These are phyloP conservation scores for Amiota mariae DNA, from an alignment of 2,888 invertebrate species.

Conservation along the genomic window DNA sequence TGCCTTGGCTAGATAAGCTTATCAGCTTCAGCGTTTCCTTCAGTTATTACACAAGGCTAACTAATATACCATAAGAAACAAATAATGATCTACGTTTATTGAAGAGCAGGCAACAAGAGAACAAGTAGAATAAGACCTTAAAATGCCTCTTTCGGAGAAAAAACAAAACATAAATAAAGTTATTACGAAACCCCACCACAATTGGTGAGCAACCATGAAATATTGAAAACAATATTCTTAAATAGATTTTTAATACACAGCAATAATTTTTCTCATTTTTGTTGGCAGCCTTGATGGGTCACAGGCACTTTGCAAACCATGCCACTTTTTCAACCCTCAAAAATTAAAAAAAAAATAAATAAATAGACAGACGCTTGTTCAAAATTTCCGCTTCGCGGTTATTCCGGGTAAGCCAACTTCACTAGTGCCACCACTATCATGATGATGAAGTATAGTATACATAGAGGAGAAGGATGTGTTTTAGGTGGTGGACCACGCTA, in stretches of 20 bases:
- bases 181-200: conserved; percentile 8
- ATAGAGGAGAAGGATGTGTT: too few relatives aligned
- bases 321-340: background rate
- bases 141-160: too few relatives aligned
- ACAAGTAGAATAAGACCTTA: background rate
- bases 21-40: too few relatives aligned
- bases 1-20: too few relatives aligned
- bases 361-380: conserved; percentile 46
- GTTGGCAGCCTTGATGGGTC: background rate
- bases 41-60: too few relatives aligned
- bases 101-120: conserved; percentile 50
- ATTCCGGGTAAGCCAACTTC: conserved; percentile 1
- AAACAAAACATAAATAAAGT: background rate
- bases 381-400: conserved; percentile 49
- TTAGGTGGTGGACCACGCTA: too few relatives aligned
- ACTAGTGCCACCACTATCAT: background rate
- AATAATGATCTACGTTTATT: conserved; percentile 37
- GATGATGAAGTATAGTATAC: background rate
- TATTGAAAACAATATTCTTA: conserved; percentile 47
- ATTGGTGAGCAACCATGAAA: conserved; percentile 39
- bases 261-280: conserved; percentile 40
- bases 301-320: background rate
- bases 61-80: too few relatives aligned
- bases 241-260: conserved; percentile 64
- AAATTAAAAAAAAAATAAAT: background rate